Base-by-base conservation (phyloP, 2,113 vertebrate genomes). In the Oryzias melastigma region DNA sequence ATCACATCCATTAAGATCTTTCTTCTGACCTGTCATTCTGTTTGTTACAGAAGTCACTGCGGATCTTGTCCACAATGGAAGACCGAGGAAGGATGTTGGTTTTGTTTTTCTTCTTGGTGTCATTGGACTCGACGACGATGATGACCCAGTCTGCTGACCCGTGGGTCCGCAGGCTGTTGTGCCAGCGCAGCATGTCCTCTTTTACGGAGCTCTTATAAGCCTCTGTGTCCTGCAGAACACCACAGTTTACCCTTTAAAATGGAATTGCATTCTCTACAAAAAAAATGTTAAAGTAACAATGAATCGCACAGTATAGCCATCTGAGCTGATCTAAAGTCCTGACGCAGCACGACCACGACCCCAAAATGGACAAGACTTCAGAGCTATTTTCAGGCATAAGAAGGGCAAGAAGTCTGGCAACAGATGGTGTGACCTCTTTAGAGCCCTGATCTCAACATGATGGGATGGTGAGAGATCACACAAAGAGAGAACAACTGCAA, bases 11-110 rank as follows among this genome's bases (percentile, higher is more conserved):
- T 10, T 12, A 35, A 12, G 35, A 1, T 12, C 35, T 10, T 10
- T 35, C 35, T 18, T 5, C 71, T 82, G 24, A 98, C 97, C 97
- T 94, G 92, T 99, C 97, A 22, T 95, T 99, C 89, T 99, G 97
- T 64, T 99, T 99, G 89, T 98, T 99, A 81, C 97, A 98, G 80
- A 98, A 98, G 71, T 99, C 97, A 27, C 95, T 98, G 68, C 97
- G 94, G 92, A 98, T 98, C 88, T 98, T 98, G 92, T 99, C 97
- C 68, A 98, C 93, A 62, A 98, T 98, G 47, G 97, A 98, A 3
- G 97, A 95, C 16, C 97, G 92, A 16, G 97, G 95, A 65, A 99
- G 94, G 81, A 98, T 97, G 87, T 98, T 98, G 71, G 96, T 94
- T 90, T 98, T 98, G 89, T 98, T 99, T 90, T 98, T 99, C 83